Conservation (phyloP, 2,888 invertebrate genomes). For the Timema cristinae region DNA sequence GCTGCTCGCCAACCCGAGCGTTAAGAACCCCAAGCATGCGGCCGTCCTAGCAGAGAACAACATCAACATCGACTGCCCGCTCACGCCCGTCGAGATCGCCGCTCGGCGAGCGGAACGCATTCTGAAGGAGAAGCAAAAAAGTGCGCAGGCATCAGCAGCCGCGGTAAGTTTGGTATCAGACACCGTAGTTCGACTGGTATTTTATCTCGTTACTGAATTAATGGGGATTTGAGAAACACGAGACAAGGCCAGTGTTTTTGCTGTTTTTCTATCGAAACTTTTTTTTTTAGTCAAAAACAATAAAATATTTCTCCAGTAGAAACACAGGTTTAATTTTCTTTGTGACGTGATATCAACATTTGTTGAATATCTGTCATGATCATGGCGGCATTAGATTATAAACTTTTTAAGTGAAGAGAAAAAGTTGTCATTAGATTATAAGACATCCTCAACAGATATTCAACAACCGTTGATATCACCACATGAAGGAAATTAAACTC, state of each 20-base stretch:
- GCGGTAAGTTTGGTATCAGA: slow-evolving; percentile 23
- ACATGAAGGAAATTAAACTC: too few relatives aligned
- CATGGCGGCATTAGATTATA: too few relatives aligned
- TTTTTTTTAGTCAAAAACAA: too few relatives aligned
- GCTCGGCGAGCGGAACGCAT: slow-evolving; percentile 77
- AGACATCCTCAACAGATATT: too few relatives aligned
- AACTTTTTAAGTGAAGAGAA: too few relatives aligned
- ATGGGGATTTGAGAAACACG: background rate
- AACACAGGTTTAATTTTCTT: too few relatives aligned
- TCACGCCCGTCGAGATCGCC: slow-evolving; percentile 78
- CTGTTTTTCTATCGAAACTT: slow-evolving; percentile 1
- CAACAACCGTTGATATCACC: too few relatives aligned
- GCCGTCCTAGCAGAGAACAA: slow-evolving; percentile 79
- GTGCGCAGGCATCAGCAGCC: slow-evolving; percentile 21
- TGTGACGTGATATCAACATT: too few relatives aligned
- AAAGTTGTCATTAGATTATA: too few relatives aligned
- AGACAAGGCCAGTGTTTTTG: background rate
- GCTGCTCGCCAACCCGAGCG: slow-evolving; percentile 64
- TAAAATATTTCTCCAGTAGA: too few relatives aligned
- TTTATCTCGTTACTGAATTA: too few relatives aligned
- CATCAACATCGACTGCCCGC: slow-evolving; percentile 80
- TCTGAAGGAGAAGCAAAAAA: slow-evolving; percentile 72
- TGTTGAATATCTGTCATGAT: too few relatives aligned
- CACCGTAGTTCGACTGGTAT: background rate
- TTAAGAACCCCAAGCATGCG: slow-evolving; percentile 80